Percentiles rank a stretch among this genome's conserved stretches.
phyloP scores from a whole-genome alignment of 2,113 vertebrate genomes.

The Athene noctua region DNA sequence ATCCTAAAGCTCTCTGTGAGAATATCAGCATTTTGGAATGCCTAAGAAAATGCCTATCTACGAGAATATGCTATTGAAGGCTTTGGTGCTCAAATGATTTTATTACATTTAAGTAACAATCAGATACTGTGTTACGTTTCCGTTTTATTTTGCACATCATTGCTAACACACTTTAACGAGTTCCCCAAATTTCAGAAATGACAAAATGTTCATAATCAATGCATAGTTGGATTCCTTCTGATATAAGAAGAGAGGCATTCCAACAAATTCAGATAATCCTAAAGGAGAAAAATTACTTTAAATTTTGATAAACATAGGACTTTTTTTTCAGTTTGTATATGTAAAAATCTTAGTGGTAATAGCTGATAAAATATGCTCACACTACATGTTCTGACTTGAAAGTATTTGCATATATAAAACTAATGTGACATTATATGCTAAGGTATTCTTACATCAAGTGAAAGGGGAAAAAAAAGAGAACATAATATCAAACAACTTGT shows the following conservation, averaged over 20 bases:
- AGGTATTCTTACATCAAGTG: background rate
- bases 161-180: background rate
- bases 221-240: background rate
- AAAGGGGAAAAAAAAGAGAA: background rate
- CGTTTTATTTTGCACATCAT: background rate
- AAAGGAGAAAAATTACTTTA: background rate
- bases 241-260: background rate
- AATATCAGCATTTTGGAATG: background rate
- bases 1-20: background rate
- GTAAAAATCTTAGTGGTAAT: conserved; percentile 1
- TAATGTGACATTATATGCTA: conserved; percentile 17
- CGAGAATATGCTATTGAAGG: background rate
- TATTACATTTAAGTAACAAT: background rate
- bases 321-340: background rate
- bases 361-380: conserved; percentile 36
- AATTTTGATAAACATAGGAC: background rate
- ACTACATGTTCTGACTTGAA: conserved; percentile 6
- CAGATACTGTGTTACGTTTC: background rate
- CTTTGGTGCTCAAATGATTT: background rate
- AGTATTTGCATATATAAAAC: conserved; percentile 42
- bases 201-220: background rate
- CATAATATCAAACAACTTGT: conserved; percentile 18
- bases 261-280: background rate
- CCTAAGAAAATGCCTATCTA: background rate
- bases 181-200: background rate